Base-by-base conservation (phyloP, 2,888 invertebrate species). In the Cheilosia vulpina region DNA sequence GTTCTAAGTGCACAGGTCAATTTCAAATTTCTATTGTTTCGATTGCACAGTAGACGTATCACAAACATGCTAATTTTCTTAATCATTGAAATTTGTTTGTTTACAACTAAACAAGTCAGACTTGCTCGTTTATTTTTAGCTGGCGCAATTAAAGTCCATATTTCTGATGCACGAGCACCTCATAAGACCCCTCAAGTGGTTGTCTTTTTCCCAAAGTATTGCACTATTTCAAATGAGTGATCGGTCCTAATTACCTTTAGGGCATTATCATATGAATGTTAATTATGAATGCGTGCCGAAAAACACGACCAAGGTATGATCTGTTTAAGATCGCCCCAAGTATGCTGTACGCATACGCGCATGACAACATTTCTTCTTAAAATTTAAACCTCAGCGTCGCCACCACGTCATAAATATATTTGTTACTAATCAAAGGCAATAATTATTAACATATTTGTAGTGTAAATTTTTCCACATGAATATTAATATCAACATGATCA, bases 221-320 rank as follows among this genome's bases (percentile, higher is more conserved):
- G 71, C 71, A 52, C 45, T 19, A 31, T 31, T 41, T 52, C n/a
- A 65, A 38, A 38, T 38, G 9, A 17, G 21, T 19, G 21, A 13
- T 24, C 13, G 15, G 5, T 11, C 4, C 41, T 52, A 41, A 50
- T 24, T 27, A 27, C 2, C 41, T 38, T 13, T 24, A 13, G 47
- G 6, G n/a, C 7, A 47, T 71, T 71, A 47, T 15, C 57, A 58
- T 9, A 4, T 21, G 13, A 27, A 9, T 60, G 58, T 17, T 50
- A 71, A 71, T 58, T 71, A 13, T 5, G 17, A 24, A 21, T 60
- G n/a, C 41, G 47, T 60, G 50, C 13, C 24, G 21, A 17, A 55
- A 45, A 38, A 38, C 38, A 38, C 38, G 11, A 38, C 11, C 38
- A 38, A 6, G 21, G 2, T 9, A 6, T 47, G 47, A 19, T 45